Conservation (phyloP, 1,140 invertebrate genomes). For the Scylla paramamosain region DNA sequence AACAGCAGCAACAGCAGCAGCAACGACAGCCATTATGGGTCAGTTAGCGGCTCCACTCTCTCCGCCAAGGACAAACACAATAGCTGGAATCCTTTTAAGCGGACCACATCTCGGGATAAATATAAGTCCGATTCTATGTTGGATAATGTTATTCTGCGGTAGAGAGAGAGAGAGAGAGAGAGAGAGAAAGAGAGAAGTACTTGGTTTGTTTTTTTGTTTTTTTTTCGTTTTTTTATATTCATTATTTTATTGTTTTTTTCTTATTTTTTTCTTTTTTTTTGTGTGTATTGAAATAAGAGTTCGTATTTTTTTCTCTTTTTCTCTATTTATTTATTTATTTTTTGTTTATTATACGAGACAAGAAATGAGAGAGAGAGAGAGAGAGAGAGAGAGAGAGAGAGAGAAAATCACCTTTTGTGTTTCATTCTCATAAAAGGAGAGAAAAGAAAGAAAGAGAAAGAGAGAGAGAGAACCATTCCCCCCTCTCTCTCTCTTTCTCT, state of each 20-base stretch:
- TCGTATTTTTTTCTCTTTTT: not conserved
- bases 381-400: not conserved
- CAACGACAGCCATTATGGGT: slow-evolving; percentile 75
- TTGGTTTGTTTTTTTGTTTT: no score
- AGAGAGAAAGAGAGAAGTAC: no score
- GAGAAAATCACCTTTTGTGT: no score
- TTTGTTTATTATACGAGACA: not conserved
- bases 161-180: slow-evolving; percentile 81
- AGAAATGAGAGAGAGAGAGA: not conserved
- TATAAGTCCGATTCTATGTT: slow-evolving; percentile 81
- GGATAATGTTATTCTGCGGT: slow-evolving; percentile 84
- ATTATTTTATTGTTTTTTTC: no score
- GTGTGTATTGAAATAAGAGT: no score
- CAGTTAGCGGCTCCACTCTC: slow-evolving; percentile 81
- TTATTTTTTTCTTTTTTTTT: no score
- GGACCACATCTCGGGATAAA: slow-evolving; percentile 81
- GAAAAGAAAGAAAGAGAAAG: not conserved
- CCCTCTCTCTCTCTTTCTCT: no score
- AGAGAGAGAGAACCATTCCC: not conserved
- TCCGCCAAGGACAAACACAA: slow-evolving; percentile 82
- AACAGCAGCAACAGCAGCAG: slow-evolving; percentile 71
- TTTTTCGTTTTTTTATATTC: no score
- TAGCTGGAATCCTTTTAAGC: slow-evolving; percentile 86
- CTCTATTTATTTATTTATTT: not conserved
- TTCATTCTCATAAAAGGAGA: not conserved